These are phyloP conservation scores for Zaprionus taronus DNA, from an alignment of 1,140 invertebrate genomes.

Conservation along the genomic window DNA sequence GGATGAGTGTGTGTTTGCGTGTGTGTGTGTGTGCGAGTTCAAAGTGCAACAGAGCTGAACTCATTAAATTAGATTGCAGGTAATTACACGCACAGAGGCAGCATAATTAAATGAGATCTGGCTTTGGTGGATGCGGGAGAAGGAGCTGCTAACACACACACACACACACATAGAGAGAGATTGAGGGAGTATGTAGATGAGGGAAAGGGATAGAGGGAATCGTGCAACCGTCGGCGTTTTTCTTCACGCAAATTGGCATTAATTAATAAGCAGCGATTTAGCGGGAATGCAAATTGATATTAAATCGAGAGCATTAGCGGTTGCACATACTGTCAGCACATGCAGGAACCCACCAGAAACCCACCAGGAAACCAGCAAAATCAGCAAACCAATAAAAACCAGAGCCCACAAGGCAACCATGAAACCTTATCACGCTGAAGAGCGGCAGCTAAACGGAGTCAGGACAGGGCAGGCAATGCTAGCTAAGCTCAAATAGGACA, in stretches of 20 bases:
- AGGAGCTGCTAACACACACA: conserved; percentile 10
- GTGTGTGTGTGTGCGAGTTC: neutral
- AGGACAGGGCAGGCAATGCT: too few relatives aligned
- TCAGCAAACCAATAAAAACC: too few relatives aligned
- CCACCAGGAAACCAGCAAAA: neutral
- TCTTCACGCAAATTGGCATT: conserved; percentile 43
- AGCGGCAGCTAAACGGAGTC: too few relatives aligned
- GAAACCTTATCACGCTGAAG: too few relatives aligned
- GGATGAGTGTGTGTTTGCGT: too few relatives aligned
- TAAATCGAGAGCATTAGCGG: conserved; percentile 73
- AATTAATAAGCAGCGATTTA: conserved; percentile 79
- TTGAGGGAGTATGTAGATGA: neutral
- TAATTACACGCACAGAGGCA: conserved; percentile 51
- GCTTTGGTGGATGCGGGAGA: neutral
- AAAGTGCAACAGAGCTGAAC: conserved; percentile 26
- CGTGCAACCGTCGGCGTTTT: neutral
- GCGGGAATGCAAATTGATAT: conserved; percentile 74
- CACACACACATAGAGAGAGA: neutral
- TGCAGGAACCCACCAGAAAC: neutral
- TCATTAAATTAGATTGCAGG: conserved; percentile 58
- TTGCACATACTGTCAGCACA: conserved; percentile 18
- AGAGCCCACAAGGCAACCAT: neutral
- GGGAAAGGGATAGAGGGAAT: neutral
- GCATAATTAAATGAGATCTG: conserved; percentile 47
- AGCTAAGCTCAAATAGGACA: too few relatives aligned